Base-by-base conservation (phyloP, 2,888 invertebrate species). In the Aphidius colemani region DNA sequence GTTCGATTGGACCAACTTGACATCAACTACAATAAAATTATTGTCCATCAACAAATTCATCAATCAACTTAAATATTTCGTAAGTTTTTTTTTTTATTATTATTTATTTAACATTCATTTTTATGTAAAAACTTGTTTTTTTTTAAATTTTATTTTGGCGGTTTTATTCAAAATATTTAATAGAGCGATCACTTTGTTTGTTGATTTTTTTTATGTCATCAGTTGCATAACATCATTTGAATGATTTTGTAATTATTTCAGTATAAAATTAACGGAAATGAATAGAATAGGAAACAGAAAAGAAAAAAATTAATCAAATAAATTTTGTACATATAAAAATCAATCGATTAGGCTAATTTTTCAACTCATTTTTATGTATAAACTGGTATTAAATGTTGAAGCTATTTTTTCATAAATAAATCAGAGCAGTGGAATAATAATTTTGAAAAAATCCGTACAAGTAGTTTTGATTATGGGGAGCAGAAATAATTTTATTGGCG, bases 1-100 rank as follows among this genome's bases (percentile, higher is more conserved):
- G 74, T 70, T 70, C 67, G 46, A 9, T 30, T 56, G 61, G 18
- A 8, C 57, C 46, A 6, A 10, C 30, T 30, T 7, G 39, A 7
- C 8, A 18, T 7, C 62, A 41, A 6, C 11, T 48, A 10, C 13
- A 13, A 13, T 7, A 13, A 13, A 48, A 48, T 6, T 7, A 48
- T 48, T 13, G 13, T 13, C 3, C 18, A 18, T 43, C 55, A 55
- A n/a, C 39, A 9, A 56, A 45, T 57, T 60, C 59, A 40, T 60
- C 45, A n/a, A 45, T 51, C 59, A 41, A 39, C 57, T 8, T 40
- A 46, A 44, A 10, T 18, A 49, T 18, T 44, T 51, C n/a, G 18
- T 59, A 44, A 10, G 39, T 53, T 58, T 40, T 10, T 40, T 40
- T 58, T 18, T 40, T 46, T 7, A 46, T 13, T n/a, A n/a, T 46